Percentiles rank a stretch among this genome's conserved stretches.
Evolutionary conservation across 2,797 vertebrate genomes (phyloP).

Genomic region (Typhlichthys eigenmanni): DNA sequence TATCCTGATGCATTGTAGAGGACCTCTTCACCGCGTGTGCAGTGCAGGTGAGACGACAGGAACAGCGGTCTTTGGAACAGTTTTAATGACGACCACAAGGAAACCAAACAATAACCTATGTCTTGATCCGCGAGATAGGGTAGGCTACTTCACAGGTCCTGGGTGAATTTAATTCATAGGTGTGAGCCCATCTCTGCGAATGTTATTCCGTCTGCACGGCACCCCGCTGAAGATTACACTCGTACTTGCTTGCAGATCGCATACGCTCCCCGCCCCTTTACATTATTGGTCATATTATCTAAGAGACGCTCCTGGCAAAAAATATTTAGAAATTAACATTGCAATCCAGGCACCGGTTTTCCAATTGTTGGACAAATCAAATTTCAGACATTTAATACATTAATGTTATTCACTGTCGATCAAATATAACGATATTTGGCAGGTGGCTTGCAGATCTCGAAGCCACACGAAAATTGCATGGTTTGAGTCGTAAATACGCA

Average conservation of each 20-base stretch:
- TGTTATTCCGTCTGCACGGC: constrained; percentile 57
- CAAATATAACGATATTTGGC: too few species aligned
- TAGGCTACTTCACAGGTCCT: constrained; percentile 29
- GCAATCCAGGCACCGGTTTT: constrained; percentile 19
- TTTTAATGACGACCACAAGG: constrained; percentile 24
- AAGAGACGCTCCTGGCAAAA: constrained; percentile 55
- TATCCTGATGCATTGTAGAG: constrained; percentile 88
- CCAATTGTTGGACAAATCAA: too few species aligned
- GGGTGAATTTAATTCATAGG: constrained; percentile 62
- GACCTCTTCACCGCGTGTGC: constrained; percentile 66
- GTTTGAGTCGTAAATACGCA: too few species aligned
- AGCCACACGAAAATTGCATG: too few species aligned
- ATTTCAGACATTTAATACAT: too few species aligned
- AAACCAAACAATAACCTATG: constrained; percentile 24
- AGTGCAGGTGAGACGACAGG: constrained; percentile 72
- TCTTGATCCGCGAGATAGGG: constrained; percentile 31
- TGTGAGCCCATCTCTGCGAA: constrained; percentile 70
- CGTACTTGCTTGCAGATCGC: constrained; percentile 61
- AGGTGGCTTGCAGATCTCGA: too few species aligned
- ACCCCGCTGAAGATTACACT: constrained; percentile 58
- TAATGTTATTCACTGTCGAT: too few species aligned
- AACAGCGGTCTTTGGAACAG: constrained; percentile 35
- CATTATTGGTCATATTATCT: constrained; percentile 68
- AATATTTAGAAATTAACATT: constrained; percentile 38
- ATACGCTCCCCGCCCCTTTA: constrained; percentile 69